Conservation (phyloP, 2,888 invertebrate genomes). For the Drosophila meridionalis region DNA sequence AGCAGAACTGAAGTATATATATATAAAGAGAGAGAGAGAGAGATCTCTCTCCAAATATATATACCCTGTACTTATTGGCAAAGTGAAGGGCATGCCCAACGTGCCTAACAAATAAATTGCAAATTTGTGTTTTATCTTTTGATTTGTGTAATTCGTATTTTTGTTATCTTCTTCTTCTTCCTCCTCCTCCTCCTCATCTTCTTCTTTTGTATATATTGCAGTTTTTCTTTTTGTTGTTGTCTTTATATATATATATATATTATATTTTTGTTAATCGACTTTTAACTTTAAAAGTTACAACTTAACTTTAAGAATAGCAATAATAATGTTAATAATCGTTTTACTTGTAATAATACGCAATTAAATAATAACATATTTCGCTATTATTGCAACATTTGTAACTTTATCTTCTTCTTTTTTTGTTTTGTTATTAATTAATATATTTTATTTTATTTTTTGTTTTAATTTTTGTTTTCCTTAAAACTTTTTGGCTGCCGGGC, state of each 20-base stretch:
- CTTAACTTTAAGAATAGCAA: conserved; percentile 66
- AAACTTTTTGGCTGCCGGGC: conserved; percentile 51
- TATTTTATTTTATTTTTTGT: conserved; percentile 29
- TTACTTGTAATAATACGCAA: conserved; percentile 70
- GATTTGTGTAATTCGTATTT: conserved; percentile 61
- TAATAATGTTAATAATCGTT: conserved; percentile 66
- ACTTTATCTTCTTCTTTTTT: conserved; percentile 25
- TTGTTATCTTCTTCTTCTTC: background rate
- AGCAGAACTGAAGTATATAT: conserved; percentile 41
- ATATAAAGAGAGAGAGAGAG: background rate
- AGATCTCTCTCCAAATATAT: conserved; percentile 4
- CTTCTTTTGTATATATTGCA: conserved; percentile 72
- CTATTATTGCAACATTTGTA: conserved; percentile 75
- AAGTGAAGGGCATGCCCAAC: conserved; percentile 1
- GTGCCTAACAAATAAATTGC: conserved; percentile 47
- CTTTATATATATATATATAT: conserved; percentile 20
- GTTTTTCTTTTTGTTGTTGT: conserved; percentile 36
- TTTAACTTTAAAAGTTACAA: conserved; percentile 78
- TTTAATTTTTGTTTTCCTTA: conserved; percentile 66
- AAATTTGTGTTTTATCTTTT: conserved; percentile 33
- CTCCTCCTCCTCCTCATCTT: background rate
- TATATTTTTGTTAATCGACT: conserved; percentile 56
- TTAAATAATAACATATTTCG: conserved; percentile 80
- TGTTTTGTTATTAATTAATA: conserved; percentile 17
- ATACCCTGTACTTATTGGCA: conserved; percentile 14